Evolutionary conservation across 1,140 invertebrate genomes (phyloP), one percentile per base, ranked within the genome.

Genomic region (Asobara japonica): DNA sequence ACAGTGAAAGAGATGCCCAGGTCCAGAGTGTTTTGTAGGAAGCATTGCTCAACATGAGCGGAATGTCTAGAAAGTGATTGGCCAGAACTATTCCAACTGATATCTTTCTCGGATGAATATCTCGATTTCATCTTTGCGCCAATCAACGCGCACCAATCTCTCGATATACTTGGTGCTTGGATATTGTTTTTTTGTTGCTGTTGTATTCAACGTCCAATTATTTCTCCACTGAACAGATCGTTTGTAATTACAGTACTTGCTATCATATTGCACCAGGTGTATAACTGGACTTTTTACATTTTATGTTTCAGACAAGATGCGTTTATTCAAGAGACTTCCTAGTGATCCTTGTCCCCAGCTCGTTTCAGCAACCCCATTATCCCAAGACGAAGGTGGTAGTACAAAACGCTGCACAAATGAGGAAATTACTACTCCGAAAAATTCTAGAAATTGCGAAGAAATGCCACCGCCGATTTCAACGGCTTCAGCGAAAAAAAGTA

Each of bases 311-410:
- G 29, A 75, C 72, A 76, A 81, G 36, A 90, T 90, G 89, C 83
- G 89, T 74, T 79, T 89, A 48, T 90, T 89, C 75, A 89, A 87
- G 80, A 81, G 88, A 72, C 81, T 87, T 10, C 82, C 83, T 41
- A 86, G 82, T 38, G 87, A 89, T 76, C 88, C 88, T 33, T 88
- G 87, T 77, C 89, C 89, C 0, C 88, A 89, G 76, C 77, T 90
- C 22, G 89, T 90, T n/a, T 89, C 88, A 61, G 85, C 89, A 1
- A 83, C 87, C 7, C 82, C 88, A 1, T 83, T 90, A 67, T 80
- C 83, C 33, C 85, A 86, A 62, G 88, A 89, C 31, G 80, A 75
- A 13, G 38, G 31, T 74, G 71, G 64, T n/a, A n/a, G n/a, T 62
- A 41, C 41, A 38, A 62, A 68, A 72, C 64, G 36, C n/a, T 31